Percentiles rank a stretch among this genome's conserved stretches.
Evolutionary conservation across 2,888 invertebrate species (phyloP).

Genomic region (Psylliodes chrysocephalus): DNA sequence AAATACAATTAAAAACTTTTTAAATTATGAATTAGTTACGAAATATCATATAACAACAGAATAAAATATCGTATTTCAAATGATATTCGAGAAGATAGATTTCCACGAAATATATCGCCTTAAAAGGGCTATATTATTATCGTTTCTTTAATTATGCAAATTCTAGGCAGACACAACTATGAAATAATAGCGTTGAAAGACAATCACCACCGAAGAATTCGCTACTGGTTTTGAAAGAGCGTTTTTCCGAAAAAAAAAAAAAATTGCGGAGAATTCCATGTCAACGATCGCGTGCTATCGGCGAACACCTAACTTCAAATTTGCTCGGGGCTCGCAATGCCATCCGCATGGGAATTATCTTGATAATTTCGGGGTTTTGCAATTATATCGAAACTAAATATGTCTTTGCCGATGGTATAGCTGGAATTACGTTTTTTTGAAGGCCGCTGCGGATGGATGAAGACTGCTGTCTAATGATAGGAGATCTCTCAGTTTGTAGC

Average conservation of each 20-base stretch:
- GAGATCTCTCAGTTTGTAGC: constrained; percentile 41
- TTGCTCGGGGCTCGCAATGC: constrained; percentile 33
- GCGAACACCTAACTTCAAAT: constrained; percentile 33
- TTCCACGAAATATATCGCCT: constrained; percentile 19
- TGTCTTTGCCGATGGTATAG: constrained; percentile 42
- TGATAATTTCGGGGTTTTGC: constrained; percentile 43
- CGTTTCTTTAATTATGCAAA: constrained; percentile 17
- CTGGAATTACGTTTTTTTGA: constrained; percentile 41
- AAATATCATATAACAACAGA: no score
- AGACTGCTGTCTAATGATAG: constrained; percentile 49
- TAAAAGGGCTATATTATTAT: not conserved
- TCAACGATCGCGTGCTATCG: constrained; percentile 39
- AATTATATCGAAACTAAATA: constrained; percentile 46
- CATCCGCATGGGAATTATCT: constrained; percentile 28
- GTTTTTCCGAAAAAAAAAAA: constrained; percentile 12
- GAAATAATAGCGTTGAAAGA: constrained; percentile 30
- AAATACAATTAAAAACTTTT: no score
- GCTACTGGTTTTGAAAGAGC: constrained; percentile 16
- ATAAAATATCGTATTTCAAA: no score
- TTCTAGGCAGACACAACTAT: constrained; percentile 11
- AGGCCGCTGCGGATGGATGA: constrained; percentile 38
- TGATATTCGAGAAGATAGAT: constrained; percentile 7
- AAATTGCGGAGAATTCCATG: constrained; percentile 34
- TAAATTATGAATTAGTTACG: no score
- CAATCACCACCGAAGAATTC: constrained; percentile 17